These are phyloP conservation scores for Enteromius afrohamiltoni DNA, from an alignment of 2,797 vertebrate genomes.

Conservation along the genomic window DNA sequence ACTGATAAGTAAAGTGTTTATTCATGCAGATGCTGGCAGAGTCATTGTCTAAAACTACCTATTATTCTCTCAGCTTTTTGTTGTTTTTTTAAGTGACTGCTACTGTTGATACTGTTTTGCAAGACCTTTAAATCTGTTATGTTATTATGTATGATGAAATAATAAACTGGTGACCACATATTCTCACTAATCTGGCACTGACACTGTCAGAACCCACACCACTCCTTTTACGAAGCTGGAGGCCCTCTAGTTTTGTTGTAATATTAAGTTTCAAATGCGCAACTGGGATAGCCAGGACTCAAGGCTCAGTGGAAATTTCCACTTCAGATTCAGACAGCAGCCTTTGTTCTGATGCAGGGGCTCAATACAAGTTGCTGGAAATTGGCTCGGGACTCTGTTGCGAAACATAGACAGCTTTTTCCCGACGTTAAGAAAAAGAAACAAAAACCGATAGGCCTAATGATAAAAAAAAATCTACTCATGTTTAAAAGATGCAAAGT, in stretches of 20 bases:
- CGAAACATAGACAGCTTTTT: conserved; percentile 53
- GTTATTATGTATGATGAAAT: background rate
- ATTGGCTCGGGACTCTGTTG: conserved; percentile 54
- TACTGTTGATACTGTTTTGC: background rate
- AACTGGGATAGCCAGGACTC: conserved; percentile 63
- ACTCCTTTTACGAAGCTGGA: conserved; percentile 51
- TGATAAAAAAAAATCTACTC: background rate
- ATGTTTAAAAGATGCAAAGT: background rate
- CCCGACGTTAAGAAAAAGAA: background rate
- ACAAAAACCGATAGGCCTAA: background rate
- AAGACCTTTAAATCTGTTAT: background rate
- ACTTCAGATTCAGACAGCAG: conserved; percentile 69
- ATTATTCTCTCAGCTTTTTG: background rate
- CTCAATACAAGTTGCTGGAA: conserved; percentile 57
- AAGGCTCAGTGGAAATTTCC: conserved; percentile 82
- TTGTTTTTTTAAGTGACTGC: background rate
- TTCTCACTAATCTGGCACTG: background rate
- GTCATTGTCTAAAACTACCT: background rate
- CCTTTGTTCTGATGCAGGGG: conserved; percentile 63
- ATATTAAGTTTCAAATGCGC: conserved; percentile 81
- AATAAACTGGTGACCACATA: conserved; percentile 1
- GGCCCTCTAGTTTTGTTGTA: conserved; percentile 69
- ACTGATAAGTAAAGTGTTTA: background rate
- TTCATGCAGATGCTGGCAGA: background rate
- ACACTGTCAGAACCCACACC: background rate